These are phyloP conservation scores for Pheosia gnoma DNA, from an alignment of 2,888 invertebrate species.

Conservation along the genomic window DNA sequence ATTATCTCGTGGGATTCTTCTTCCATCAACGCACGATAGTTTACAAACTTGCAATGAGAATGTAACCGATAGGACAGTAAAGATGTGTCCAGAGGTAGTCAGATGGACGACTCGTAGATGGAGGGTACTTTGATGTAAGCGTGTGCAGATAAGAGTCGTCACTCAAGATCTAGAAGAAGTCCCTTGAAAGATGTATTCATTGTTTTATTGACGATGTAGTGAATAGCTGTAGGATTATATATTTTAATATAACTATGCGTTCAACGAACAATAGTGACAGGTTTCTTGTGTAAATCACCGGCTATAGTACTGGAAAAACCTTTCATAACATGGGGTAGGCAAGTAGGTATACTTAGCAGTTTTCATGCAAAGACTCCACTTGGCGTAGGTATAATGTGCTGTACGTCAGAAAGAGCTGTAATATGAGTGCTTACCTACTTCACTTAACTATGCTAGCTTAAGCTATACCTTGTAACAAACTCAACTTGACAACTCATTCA, in stretches of 20 bases:
- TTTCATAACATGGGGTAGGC: too few species aligned
- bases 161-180: not conserved
- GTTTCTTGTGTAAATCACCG: too few species aligned
- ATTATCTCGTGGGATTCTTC: constrained; percentile 58
- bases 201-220: not conserved
- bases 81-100: constrained; percentile 11
- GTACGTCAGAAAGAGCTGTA: too few species aligned
- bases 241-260: too few species aligned
- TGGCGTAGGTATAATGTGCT: too few species aligned
- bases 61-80: constrained; percentile 13
- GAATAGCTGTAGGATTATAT: not conserved
- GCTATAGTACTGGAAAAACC: too few species aligned
- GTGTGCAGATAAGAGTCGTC: not conserved
- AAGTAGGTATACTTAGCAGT: too few species aligned
- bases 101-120: not conserved
- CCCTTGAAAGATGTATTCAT: not conserved
- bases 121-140: not conserved
- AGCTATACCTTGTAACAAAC: not conserved
- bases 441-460: too few species aligned
- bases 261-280: too few species aligned
- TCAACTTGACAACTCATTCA: not conserved
- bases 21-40: constrained; percentile 47
- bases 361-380: too few species aligned
- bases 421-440: too few species aligned
- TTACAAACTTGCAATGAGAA: constrained; percentile 29